phyloP scores from a whole-genome alignment of 2,888 invertebrate species.

The Hirtodrosophila alboralis region DNA sequence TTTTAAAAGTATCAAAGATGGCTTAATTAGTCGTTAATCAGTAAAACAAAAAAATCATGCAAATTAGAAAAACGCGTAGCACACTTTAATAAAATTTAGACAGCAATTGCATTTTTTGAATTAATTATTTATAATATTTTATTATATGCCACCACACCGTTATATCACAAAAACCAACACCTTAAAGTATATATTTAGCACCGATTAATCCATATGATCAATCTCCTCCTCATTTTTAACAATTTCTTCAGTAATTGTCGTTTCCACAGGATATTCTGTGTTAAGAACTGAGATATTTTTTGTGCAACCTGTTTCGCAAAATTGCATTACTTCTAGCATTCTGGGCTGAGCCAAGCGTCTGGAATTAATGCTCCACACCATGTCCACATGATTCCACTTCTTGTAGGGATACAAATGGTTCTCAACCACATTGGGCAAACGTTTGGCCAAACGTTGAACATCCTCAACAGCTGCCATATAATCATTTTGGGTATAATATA shows the following conservation, averaged over 20 bases:
- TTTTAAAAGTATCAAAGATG: too few relatives aligned
- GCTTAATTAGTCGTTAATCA: too few relatives aligned
- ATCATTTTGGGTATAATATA: slow-evolving; percentile 86
- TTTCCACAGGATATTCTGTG: background rate
- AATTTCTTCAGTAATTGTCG: background rate
- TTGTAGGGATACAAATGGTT: slow-evolving; percentile 54
- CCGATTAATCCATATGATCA: background rate
- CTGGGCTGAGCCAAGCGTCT: slow-evolving; percentile 55
- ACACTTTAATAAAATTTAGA: too few relatives aligned
- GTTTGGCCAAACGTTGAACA: slow-evolving; percentile 58
- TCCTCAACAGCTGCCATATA: slow-evolving; percentile 85
- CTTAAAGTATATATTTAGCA: background rate
- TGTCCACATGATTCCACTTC: slow-evolving; percentile 77
- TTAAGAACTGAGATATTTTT: background rate
- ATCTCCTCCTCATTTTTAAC: slow-evolving; percentile 1
- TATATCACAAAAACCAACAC: background rate
- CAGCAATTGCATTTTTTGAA: too few relatives aligned
- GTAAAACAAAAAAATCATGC: too few relatives aligned
- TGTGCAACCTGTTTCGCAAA: slow-evolving; percentile 26
- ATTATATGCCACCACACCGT: too few relatives aligned
- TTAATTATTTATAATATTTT: too few relatives aligned
- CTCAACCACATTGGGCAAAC: slow-evolving; percentile 71
- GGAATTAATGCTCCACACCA: slow-evolving; percentile 63
- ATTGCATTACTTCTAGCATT: slow-evolving; percentile 55
- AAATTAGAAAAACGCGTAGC: too few relatives aligned